phyloP scores from a whole-genome alignment of 1,140 invertebrate species.

The Leguminivora glycinivorella region DNA sequence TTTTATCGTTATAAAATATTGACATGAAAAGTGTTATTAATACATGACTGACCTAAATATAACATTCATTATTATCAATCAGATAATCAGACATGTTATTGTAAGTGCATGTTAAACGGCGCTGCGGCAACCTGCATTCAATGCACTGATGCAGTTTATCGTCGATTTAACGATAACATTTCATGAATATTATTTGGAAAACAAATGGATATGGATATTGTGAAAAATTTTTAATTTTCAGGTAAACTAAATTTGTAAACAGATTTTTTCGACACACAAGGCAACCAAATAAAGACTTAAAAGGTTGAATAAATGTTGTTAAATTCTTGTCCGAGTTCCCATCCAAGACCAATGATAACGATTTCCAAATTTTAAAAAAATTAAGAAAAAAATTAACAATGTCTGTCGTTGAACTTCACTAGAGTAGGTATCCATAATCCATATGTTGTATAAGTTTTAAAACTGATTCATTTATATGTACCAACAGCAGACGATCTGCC shows the following conservation, averaged over 20 bases:
- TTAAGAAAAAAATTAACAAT: too few relatives aligned
- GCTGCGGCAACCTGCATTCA: neutral
- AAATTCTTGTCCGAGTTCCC: too few relatives aligned
- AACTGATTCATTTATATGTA: neutral
- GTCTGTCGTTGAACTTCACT: too few relatives aligned
- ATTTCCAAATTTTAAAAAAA: too few relatives aligned
- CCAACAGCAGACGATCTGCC: conserved; percentile 34
- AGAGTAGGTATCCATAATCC: too few relatives aligned
- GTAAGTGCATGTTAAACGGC: conserved; percentile 10
- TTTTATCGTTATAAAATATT: neutral
- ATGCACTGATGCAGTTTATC: neutral
- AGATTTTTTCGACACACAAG: too few relatives aligned
- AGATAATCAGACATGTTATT: conserved; percentile 25
- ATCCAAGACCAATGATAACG: too few relatives aligned
- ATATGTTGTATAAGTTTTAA: too few relatives aligned
- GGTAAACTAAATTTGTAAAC: neutral
- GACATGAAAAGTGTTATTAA: neutral
- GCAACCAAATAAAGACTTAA: too few relatives aligned
- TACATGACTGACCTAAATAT: conserved; percentile 24
- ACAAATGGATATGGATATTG: conserved; percentile 35
- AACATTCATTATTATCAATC: conserved; percentile 25
- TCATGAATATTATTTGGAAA: neutral
- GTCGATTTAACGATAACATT: neutral
- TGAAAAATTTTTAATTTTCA: neutral
- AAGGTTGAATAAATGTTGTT: too few relatives aligned